A percentile compares a stretch with the other conserved stretches of the same genome.
Evolutionary conservation across 2,113 vertebrate species (phyloP).

Genomic region (Mionectes macconnelli): DNA sequence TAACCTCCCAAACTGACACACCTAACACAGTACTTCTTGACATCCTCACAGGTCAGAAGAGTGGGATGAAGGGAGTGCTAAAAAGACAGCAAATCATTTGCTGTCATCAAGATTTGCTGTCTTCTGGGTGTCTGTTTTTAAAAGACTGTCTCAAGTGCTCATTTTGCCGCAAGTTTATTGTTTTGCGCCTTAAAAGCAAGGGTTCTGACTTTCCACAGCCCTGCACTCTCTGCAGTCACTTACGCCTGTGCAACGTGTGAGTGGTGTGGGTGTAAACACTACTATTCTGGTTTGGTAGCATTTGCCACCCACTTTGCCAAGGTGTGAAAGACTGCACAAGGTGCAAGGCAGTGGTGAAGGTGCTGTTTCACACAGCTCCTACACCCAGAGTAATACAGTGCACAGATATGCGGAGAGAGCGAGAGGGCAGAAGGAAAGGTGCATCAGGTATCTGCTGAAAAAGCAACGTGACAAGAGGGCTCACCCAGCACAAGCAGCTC

Average conservation of each 20-base stretch:
- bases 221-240: neutral
- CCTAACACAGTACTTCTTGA: neutral
- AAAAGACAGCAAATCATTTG: neutral
- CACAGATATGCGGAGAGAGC: neutral
- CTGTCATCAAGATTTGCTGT: neutral
- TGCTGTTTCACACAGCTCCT: neutral
- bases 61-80: neutral
- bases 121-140: neutral
- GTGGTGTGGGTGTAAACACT: conserved; percentile 42
- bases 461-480: neutral
- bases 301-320: conserved; percentile 52
- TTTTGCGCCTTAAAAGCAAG: conserved; percentile 19
- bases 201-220: conserved; percentile 6
- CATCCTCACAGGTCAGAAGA: neutral
- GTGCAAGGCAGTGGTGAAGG: conserved; percentile 39
- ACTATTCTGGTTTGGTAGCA: conserved; percentile 46
- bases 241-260: conserved; percentile 20
- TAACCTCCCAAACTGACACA: neutral
- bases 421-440: neutral
- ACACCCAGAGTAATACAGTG: conserved; percentile 22
- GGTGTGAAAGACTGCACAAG: conserved; percentile 46
- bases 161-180: conserved; percentile 24
- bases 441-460: neutral
- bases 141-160: neutral
- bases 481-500: conserved; percentile 94